phyloP scores from a whole-genome alignment of 2,113 vertebrate species.

The Choloepus hoffmanni region DNA sequence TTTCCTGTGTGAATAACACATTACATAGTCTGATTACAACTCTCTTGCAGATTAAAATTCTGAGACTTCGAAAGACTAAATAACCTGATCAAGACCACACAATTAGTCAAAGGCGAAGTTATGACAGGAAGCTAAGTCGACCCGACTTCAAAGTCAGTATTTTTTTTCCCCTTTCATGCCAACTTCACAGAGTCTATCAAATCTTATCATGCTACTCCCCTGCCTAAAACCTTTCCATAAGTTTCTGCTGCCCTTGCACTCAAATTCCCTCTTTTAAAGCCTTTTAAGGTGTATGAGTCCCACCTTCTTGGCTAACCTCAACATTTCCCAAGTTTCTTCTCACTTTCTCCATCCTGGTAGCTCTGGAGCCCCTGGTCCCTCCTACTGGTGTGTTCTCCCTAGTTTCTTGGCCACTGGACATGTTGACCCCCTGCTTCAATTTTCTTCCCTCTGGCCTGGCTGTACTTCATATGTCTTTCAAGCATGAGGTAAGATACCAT shows the following conservation, averaged over 20 bases:
- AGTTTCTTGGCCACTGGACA: neutral
- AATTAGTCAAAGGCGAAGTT: neutral
- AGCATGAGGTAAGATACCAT: neutral
- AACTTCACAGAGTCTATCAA: neutral
- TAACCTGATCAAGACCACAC: neutral
- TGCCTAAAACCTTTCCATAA: neutral
- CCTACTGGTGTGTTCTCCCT: too few species aligned
- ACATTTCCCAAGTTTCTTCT: neutral
- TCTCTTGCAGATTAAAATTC: neutral
- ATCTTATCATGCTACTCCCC: neutral
- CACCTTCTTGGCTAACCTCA: neutral
- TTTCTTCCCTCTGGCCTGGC: neutral
- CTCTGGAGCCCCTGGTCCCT: neutral
- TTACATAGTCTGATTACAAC: neutral
- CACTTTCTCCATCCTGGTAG: neutral
- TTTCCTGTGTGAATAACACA: neutral
- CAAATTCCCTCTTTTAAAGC: neutral
- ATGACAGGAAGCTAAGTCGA: neutral
- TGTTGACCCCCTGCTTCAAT: neutral
- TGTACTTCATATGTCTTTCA: neutral
- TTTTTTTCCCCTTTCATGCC: neutral
- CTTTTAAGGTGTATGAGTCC: neutral
- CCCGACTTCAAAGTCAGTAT: neutral
- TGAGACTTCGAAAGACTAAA: neutral
- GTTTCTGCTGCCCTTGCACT: neutral